Percentiles rank a stretch among this genome's conserved stretches.
These are phyloP conservation scores for Ginglymostoma cirratum DNA, from an alignment of 2,113 vertebrate genomes.

Conservation along the genomic window DNA sequence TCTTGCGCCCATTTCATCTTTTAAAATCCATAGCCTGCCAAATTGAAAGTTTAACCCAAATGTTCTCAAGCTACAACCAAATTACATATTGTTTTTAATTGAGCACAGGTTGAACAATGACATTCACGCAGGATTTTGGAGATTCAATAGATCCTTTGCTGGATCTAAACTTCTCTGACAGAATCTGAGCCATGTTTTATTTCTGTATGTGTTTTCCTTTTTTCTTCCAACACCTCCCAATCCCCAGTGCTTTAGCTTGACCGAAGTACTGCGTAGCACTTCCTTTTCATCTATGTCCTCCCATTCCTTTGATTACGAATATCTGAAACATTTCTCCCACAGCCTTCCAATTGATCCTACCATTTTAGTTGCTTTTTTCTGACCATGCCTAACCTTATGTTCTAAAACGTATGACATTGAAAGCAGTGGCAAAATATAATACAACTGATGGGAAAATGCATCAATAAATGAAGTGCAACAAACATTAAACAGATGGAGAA, in stretches of 20 bases:
- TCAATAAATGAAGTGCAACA: not conserved
- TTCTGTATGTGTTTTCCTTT: not conserved
- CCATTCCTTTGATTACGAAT: not conserved
- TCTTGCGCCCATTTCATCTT: not conserved
- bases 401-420: not conserved
- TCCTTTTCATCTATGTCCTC: not conserved
- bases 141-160: not conserved
- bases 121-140: not conserved
- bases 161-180: not conserved
- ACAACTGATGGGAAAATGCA: not conserved
- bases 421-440: not conserved
- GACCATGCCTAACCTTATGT: not conserved
- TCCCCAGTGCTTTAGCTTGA: not conserved
- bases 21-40: not conserved
- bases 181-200: not conserved
- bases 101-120: not conserved
- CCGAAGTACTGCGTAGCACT: not conserved
- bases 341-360: not conserved
- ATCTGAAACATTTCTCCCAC: not conserved
- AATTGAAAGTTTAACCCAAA: not conserved
- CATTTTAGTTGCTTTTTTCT: not conserved
- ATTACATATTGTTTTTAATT: not conserved
- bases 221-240: not conserved
- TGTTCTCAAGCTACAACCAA: not conserved
- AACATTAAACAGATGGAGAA: not conserved